A percentile compares a stretch with the other conserved stretches of the same genome.
Evolutionary conservation across 2,113 vertebrate genomes (phyloP).

Genomic region (Turnix velox): DNA sequence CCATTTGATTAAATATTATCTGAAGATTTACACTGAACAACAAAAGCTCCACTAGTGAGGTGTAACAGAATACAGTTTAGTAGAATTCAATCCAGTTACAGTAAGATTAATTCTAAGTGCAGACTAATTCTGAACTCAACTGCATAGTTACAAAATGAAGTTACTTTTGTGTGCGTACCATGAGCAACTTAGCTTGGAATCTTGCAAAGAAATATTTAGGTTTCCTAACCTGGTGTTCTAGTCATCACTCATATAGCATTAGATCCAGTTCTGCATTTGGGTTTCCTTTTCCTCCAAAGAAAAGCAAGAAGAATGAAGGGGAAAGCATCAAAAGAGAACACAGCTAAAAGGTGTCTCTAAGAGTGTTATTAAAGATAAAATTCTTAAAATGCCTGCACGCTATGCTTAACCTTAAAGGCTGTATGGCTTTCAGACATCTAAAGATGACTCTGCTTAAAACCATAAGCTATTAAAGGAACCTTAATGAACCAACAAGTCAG

Average conservation of each 20-base stretch:
- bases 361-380: neutral
- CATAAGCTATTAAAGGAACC: neutral
- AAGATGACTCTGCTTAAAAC: conserved; percentile 11
- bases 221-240: neutral
- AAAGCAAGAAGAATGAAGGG: neutral
- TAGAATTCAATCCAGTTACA: neutral
- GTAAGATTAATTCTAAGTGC: neutral
- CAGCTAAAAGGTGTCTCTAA: neutral
- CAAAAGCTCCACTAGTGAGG: neutral
- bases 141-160: neutral
- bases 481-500: conserved; percentile 1
- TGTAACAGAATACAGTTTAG: neutral
- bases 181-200: neutral
- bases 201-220: neutral
- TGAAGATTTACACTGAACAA: neutral
- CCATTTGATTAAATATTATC: neutral
- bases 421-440: neutral
- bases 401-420: neutral
- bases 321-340: neutral
- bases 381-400: neutral
- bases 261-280: neutral
- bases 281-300: neutral
- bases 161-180: neutral
- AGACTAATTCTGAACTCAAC: neutral
- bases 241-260: neutral